phyloP scores from a whole-genome alignment of 2,797 vertebrate genomes.

The Mallotus villosus region DNA sequence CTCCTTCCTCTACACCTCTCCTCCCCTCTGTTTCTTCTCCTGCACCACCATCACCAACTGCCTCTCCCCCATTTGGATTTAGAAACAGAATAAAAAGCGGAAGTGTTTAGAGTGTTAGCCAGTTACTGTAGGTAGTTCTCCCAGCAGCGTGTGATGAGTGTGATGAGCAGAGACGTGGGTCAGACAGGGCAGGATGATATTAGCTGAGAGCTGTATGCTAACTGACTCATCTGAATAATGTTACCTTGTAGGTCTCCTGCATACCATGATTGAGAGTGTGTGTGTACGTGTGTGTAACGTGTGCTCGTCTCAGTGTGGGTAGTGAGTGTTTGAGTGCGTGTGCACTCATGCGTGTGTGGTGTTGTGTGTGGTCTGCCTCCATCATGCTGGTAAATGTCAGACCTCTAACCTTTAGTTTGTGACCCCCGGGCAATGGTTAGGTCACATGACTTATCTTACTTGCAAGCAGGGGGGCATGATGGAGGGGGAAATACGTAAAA shows the following conservation, averaged over 20 bases:
- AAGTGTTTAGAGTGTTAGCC: too few species aligned
- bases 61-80: too few species aligned
- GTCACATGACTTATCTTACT: slow-evolving; percentile 38
- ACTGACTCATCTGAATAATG: slow-evolving; percentile 9
- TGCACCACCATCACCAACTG: too few species aligned
- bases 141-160: background rate
- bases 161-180: background rate
- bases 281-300: background rate
- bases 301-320: background rate
- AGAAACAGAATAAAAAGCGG: too few species aligned
- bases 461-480: slow-evolving; percentile 40
- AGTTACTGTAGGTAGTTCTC: too few species aligned
- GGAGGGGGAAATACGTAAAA: background rate
- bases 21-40: too few species aligned
- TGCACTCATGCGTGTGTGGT: slow-evolving; percentile 13
- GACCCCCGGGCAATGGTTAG: slow-evolving; percentile 61
- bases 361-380: slow-evolving; percentile 5
- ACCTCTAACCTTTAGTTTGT: slow-evolving; percentile 72
- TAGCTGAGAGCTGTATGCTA: background rate
- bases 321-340: background rate
- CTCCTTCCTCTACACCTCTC: too few species aligned
- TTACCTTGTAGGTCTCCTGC: slow-evolving; percentile 3
- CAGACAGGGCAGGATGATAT: background rate
- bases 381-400: slow-evolving; percentile 69
- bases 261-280: background rate